phyloP scores from a whole-genome alignment of 1,140 invertebrate genomes.

The Oncopeltus fasciatus region DNA sequence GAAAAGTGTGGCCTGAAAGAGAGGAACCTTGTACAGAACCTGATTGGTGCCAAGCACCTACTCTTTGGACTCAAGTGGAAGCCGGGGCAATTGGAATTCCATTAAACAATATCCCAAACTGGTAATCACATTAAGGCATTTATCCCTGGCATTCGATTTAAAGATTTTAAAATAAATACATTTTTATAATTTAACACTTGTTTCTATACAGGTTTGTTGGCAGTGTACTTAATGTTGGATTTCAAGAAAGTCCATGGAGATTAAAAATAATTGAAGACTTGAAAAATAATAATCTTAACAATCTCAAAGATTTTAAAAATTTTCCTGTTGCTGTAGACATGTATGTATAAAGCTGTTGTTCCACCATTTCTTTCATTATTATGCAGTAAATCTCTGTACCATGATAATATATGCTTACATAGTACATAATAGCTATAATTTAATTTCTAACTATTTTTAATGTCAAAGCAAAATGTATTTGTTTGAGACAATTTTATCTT shows the following conservation, averaged over 20 bases:
- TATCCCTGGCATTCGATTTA: no score
- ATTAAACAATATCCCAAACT: slow-evolving; percentile 51
- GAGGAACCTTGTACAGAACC: slow-evolving; percentile 33
- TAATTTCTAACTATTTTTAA: no score
- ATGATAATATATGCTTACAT: no score
- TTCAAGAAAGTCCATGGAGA: slow-evolving; percentile 42
- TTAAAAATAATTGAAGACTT: slow-evolving; percentile 54
- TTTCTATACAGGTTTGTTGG: slow-evolving; percentile 37
- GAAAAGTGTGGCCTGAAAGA: slow-evolving; percentile 47
- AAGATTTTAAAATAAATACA: no score
- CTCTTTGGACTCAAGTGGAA: slow-evolving; percentile 54
- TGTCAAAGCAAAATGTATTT: no score
- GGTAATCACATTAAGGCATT: no score
- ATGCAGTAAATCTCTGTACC: no score
- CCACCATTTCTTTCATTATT: not conserved
- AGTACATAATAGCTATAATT: no score
- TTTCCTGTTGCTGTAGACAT: slow-evolving; percentile 65
- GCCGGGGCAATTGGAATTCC: slow-evolving; percentile 64
- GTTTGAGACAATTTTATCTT: no score
- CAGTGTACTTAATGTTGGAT: slow-evolving; percentile 31
- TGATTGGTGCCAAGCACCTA: slow-evolving; percentile 15
- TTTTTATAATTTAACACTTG: not conserved
- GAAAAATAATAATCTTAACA: slow-evolving; percentile 37
- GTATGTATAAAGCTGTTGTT: slow-evolving; percentile 24
- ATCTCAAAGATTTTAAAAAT: slow-evolving; percentile 36